Percentiles rank a stretch among this genome's conserved stretches.
Conservation (phyloP, 2,113 vertebrate genomes). For the Engraulis encrasicolus region DNA sequence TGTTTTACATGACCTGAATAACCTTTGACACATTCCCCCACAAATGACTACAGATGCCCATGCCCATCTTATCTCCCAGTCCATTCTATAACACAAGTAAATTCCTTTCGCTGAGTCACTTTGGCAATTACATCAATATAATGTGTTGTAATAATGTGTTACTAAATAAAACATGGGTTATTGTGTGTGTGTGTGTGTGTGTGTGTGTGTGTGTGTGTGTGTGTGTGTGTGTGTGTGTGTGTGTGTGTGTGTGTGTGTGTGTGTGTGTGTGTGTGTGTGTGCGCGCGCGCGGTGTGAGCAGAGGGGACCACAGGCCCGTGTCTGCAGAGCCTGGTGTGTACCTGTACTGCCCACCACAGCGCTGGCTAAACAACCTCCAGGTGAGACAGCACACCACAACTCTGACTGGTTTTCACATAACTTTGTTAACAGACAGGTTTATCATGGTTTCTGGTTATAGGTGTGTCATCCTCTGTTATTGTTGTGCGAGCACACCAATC, state of each 20-base stretch:
- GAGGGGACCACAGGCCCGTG: background rate
- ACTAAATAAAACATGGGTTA: background rate
- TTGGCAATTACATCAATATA: background rate
- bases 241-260: background rate
- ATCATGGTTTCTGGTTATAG: too few species aligned
- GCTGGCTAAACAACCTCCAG: slow-evolving; percentile 14
- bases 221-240: background rate
- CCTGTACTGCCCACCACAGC: slow-evolving; percentile 13
- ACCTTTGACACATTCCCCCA: background rate
- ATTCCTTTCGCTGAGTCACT: background rate
- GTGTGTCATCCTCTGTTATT: too few species aligned
- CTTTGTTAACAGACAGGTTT: too few species aligned
- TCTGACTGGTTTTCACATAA: background rate
- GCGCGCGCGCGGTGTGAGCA: too few species aligned
- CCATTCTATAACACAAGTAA: background rate
- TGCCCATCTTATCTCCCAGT: background rate
- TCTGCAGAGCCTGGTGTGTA: background rate
- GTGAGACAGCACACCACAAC: slow-evolving; percentile 21
- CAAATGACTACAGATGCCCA: background rate
- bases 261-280: background rate
- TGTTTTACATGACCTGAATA: background rate
- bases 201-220: background rate
- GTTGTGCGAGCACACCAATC: too few species aligned
- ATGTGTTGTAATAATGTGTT: background rate
- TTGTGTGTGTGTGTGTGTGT: background rate